Percentiles rank a stretch among this genome's conserved stretches.
Evolutionary conservation across 1,140 invertebrate genomes (phyloP).

Genomic region (Globodera rostochiensis): DNA sequence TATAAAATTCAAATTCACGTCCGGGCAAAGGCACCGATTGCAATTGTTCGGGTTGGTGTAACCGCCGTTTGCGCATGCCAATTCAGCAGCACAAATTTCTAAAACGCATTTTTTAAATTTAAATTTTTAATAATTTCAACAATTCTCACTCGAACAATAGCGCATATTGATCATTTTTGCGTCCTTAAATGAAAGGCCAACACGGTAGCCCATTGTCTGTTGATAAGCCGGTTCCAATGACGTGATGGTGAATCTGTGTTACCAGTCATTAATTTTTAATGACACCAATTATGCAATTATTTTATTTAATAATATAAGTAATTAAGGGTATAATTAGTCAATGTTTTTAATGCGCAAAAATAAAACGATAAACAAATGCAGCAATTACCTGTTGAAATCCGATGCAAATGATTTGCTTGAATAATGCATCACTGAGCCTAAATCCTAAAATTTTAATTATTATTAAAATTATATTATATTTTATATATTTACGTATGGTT

Average conservation of each 20-base stretch:
- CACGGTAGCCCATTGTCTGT: constrained; percentile 59
- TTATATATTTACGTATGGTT: constrained; percentile 41
- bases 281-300: too few relatives aligned
- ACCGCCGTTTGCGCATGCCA: constrained; percentile 54
- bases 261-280: too few relatives aligned
- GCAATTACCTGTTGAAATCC: neutral
- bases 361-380: too few relatives aligned
- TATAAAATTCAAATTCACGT: neutral
- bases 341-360: too few relatives aligned
- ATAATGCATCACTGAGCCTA: constrained; percentile 59
- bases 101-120: neutral
- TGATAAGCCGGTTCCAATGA: constrained; percentile 58
- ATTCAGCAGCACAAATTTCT: constrained; percentile 46
- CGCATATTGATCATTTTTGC: constrained; percentile 61
- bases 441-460: constrained; percentile 9
- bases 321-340: too few relatives aligned
- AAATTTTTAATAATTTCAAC: neutral
- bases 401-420: constrained; percentile 53
- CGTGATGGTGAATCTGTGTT: constrained; percentile 50
- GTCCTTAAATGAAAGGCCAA: constrained; percentile 62
- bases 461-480: neutral
- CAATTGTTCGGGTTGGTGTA: constrained; percentile 65
- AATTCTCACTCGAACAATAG: constrained; percentile 54
- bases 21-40: constrained; percentile 57
- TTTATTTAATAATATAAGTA: too few relatives aligned